Evolutionary conservation across 1,140 invertebrate genomes (phyloP).

Genomic region (Saccostrea cuccullata): DNA sequence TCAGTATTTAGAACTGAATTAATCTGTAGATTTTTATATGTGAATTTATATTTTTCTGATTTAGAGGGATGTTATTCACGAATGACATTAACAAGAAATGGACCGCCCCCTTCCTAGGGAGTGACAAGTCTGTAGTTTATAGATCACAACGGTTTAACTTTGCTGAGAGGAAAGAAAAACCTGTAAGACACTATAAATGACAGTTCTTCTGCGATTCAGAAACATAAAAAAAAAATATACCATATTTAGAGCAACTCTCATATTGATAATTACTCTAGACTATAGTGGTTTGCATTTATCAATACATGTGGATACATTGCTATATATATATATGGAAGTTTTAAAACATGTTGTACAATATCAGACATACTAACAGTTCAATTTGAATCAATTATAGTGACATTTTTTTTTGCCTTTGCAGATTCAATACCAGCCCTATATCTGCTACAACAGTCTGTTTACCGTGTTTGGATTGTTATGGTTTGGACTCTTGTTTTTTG

Average conservation of each 20-base stretch:
- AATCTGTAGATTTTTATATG: no score
- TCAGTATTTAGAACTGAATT: no score
- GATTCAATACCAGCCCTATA: constrained; percentile 78
- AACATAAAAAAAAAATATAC: no score
- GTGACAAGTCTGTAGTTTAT: constrained; percentile 88
- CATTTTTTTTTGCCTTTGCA: constrained; percentile 56
- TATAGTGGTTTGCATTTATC: no score
- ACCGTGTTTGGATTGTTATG: constrained; percentile 80
- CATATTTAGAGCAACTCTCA: no score
- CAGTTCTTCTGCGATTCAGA: no score
- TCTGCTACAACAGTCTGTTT: constrained; percentile 71
- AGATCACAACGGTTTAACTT: constrained; percentile 88
- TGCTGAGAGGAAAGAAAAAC: constrained; percentile 83
- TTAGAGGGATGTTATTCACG: constrained; percentile 83
- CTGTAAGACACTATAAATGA: not conserved
- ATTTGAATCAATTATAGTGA: no score
- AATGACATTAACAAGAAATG: constrained; percentile 83
- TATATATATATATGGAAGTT: no score
- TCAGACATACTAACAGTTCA: no score
- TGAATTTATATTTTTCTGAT: constrained; percentile 45
- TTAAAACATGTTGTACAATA: no score
- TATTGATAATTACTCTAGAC: no score
- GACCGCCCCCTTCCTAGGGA: constrained; percentile 88
- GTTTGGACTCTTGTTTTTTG: constrained; percentile 82
- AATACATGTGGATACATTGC: no score